Base-by-base conservation (phyloP, 1,140 invertebrate genomes). In the Drosophila oshimai region DNA sequence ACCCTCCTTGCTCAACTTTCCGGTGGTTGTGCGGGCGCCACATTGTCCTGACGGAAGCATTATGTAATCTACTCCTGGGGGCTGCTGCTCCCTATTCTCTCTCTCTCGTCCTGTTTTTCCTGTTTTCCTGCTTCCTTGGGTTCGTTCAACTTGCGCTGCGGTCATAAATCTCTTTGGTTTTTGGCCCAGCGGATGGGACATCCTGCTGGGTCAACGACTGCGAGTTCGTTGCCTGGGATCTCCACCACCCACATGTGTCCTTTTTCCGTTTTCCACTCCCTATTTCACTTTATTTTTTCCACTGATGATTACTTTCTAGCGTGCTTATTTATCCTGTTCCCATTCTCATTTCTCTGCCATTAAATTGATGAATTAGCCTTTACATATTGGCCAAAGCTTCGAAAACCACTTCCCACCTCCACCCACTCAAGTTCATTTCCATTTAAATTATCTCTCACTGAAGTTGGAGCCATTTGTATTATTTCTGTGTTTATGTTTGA, bases 331-430 rank as follows among this genome's bases (percentile, higher is more conserved):
- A 9, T 26, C 39, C 45, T 26, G 4, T 18, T 46, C 54, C 29
- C 31, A 4, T 28, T 37, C 36, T 5, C 22, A 47, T 42, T 36
- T 39, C 3, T 12, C 45, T 51, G 51, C 37, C 69, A 83, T 77
- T 77, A 83, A 83, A 77, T 78, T 78, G 79, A 83, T 83, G 74
- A 77, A 83, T 74, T 73, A 47, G 47, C 70, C 36, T 65, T 74
- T 81, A 60, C 58, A 62, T 75, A 67, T 73, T 57, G 61, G 42
- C 33, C 54, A 13, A 15, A 34, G 64, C 44, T 45, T 54, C 17
- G 36, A 10, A 24, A 55, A 7, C 12, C 4, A 3, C 26, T 3
- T 3, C 2, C 26, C 47, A 31, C 7, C 17, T 1, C 22, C 62
- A 26, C 24, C 17, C 36, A 18, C 39, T 36, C 39, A 26, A 46